Evolutionary conservation across 2,113 vertebrate species (phyloP).

Genomic region (Microtus oregoni): DNA sequence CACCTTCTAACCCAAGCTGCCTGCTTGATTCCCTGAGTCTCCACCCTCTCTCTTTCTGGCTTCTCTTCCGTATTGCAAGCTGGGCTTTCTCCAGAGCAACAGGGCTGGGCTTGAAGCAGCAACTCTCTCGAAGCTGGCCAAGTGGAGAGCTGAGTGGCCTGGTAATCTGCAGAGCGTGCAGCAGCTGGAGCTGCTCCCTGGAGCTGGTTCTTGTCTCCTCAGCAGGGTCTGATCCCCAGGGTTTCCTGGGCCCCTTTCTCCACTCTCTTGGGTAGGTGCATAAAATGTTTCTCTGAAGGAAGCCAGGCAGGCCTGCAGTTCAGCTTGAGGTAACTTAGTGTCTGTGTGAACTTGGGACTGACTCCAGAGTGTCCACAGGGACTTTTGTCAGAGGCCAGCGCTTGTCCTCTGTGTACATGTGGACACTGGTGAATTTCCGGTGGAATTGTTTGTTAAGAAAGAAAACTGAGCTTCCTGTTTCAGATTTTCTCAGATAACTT

Average conservation of each 20-base stretch:
- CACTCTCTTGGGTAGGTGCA: background rate
- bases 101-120: slow-evolving; percentile 24
- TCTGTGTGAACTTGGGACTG: background rate
- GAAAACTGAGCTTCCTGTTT: slow-evolving; percentile 44
- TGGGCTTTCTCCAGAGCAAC: slow-evolving; percentile 41
- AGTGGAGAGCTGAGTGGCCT: slow-evolving; percentile 2
- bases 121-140: background rate
- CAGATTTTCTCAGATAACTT: slow-evolving; percentile 1
- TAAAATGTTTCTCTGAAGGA: background rate
- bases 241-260: background rate
- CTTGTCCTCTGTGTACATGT: background rate
- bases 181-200: background rate
- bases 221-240: background rate
- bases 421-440: background rate
- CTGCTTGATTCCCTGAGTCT: background rate
- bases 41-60: slow-evolving; percentile 39
- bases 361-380: background rate
- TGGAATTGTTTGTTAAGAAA: slow-evolving; percentile 39
- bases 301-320: background rate
- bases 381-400: background rate
- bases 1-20: background rate
- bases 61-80: background rate
- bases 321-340: background rate
- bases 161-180: background rate
- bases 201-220: background rate